Conservation (phyloP, 2,113 vertebrate genomes). For the Heterocephalus glaber region DNA sequence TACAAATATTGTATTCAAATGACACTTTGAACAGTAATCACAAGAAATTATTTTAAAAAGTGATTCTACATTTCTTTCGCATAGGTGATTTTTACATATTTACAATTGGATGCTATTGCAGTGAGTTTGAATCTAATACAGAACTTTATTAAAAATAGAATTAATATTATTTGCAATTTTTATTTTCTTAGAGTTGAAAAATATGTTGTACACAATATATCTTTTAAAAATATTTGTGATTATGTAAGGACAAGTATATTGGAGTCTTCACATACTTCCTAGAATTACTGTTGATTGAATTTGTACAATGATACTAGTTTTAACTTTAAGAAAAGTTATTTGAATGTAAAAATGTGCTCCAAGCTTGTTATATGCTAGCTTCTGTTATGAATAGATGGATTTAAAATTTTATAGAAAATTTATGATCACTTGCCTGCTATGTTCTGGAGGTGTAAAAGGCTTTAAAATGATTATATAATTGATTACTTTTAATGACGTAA, state of each 20-base stretch:
- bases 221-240: conserved; percentile 34
- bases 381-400: neutral
- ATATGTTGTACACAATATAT: neutral
- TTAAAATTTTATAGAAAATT: conserved; percentile 73
- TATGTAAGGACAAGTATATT: conserved; percentile 20
- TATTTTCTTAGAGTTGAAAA: conserved; percentile 61
- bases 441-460: conserved; percentile 78
- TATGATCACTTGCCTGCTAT: conserved; percentile 77
- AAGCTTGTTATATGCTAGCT: conserved; percentile 66
- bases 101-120: conserved; percentile 60
- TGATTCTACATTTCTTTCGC: conserved; percentile 54
- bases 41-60: conserved; percentile 57
- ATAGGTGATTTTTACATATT: conserved; percentile 46
- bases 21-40: conserved; percentile 48
- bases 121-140: conserved; percentile 60
- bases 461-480: conserved; percentile 63
- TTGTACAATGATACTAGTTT: conserved; percentile 81
- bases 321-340: conserved; percentile 74
- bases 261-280: conserved; percentile 65
- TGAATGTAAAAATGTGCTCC: conserved; percentile 69
- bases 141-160: conserved; percentile 55
- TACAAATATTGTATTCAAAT: conserved; percentile 52
- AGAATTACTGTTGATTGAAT: conserved; percentile 78
- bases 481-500: conserved; percentile 79
- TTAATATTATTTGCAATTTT: conserved; percentile 52